Base-by-base conservation (phyloP, 2,888 invertebrate genomes). In the Cerastis leucographa region DNA sequence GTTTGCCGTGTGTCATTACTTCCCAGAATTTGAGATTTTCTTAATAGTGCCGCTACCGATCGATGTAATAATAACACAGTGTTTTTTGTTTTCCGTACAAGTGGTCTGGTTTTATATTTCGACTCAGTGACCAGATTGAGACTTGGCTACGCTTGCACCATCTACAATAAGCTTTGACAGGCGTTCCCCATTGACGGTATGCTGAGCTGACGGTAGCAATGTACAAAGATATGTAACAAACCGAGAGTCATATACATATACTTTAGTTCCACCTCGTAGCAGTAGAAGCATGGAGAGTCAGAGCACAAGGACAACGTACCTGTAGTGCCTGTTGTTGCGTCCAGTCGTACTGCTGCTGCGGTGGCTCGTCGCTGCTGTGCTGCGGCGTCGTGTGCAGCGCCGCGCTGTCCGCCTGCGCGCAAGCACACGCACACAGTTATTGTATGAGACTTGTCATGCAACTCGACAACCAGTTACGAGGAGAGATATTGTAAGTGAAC, bases 331-430 rank as follows among this genome's bases (percentile, higher is more conserved):
- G 83, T 8, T 62, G 83, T 0, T 92, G 91, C 5, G 69, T 75
- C 92, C 93, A 93, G 14, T 71, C 76, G 86, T 90, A 86, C 68
- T 89, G 90, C n/a, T 79, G 86, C 22, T 79, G 88, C n/a, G 75
- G 80, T 71, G 70, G 80, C 76, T 73, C 71, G 77, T 54, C 68
- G 70, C 46, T 19, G 87, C 92, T 91, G 76, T 89, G 79, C n/a
- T 78, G 92, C 82, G 94, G 93, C 59, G 93, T 89, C 42, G 78
- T 79, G 49, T 89, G 92, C 78, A 83, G 84, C 71, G 81, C 74
- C 56, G 78, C 75, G 74, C 72, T 56, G 67, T 83, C 83, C 69
- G 87, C 78, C 88, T 88, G 77, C 44, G 65, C 74, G 56, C 64
- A 54, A 81, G 67, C 80, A 72, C 84, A 62, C 59, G 46, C 79